phyloP scores from a whole-genome alignment of 2,888 invertebrate genomes.

The Amblyjoppa fuscipennis region DNA sequence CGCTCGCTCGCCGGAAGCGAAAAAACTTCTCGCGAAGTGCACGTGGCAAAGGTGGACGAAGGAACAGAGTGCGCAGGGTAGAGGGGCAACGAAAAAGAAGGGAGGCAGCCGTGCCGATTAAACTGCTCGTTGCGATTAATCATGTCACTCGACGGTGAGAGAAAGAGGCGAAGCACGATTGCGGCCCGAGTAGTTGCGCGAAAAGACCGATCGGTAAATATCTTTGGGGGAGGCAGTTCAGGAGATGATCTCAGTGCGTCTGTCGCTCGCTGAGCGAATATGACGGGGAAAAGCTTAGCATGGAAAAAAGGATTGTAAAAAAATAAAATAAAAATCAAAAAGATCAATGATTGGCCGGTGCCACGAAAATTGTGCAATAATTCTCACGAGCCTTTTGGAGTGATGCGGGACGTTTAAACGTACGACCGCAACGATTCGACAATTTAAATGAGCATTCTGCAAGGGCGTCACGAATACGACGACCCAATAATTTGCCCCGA shows the following conservation, averaged over 20 bases:
- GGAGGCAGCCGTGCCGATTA: slow-evolving; percentile 64
- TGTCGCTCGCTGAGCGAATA: neutral
- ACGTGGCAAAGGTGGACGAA: slow-evolving; percentile 45
- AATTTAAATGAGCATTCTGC: too few relatives aligned
- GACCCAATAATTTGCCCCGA: too few relatives aligned
- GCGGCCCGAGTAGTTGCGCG: slow-evolving; percentile 16
- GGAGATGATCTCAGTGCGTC: slow-evolving; percentile 5
- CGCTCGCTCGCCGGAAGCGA: slow-evolving; percentile 67
- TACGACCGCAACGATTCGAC: too few relatives aligned
- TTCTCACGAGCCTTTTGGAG: too few relatives aligned
- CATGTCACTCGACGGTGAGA: slow-evolving; percentile 64
- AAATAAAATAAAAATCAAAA: neutral
- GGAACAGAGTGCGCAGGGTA: slow-evolving; percentile 6
- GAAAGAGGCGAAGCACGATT: slow-evolving; percentile 62
- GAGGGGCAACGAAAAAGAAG: slow-evolving; percentile 22
- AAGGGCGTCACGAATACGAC: too few relatives aligned
- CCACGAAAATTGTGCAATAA: too few relatives aligned
- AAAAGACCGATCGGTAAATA: slow-evolving; percentile 44
- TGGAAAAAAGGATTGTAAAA: neutral
- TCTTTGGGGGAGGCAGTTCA: slow-evolving; percentile 24
- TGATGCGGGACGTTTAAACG: too few relatives aligned
- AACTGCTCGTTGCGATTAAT: slow-evolving; percentile 68
- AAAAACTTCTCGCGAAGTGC: slow-evolving; percentile 57
- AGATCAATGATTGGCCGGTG: neutral
- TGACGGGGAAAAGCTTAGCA: neutral